Base-by-base conservation (phyloP, 2,888 invertebrate species). In the Pedicia rivosa region DNA sequence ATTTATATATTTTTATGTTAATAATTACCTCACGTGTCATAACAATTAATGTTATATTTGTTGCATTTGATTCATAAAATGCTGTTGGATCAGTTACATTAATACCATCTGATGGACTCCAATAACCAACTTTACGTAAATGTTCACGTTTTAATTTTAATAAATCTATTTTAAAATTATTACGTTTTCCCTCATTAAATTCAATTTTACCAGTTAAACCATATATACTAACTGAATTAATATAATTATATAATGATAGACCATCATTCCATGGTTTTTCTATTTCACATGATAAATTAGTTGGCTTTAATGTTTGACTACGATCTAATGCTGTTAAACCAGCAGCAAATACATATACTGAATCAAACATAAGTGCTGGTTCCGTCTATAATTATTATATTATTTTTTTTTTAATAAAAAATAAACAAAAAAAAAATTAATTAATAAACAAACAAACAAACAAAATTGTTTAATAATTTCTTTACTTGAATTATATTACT, bases 201-300 rank as follows among this genome's bases (percentile, higher is more conserved):
- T 83, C 77, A 35, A 92, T 74, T 24, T 75, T 78, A 1, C 94
- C 94, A 0, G 91, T 90, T 31, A 92, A 61, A 0, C 92, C 92
- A 48, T 81, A 78, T 29, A 84, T 49, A 63, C 68, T 63, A 60
- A 78, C 79, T 24, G 78, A 66, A 56, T 75, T 77, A 45, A 81
- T 72, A 54, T 78, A 78, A 57, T 80, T 79, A 57, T 78, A 76
- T 9, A 81, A 64, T 1, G 75, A 72, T 28, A 76, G 64, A 7
- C 88, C 88, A 47, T 83, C 81, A 37, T 68, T 67, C 83, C 87
- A 84, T 0, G 80, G 78, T 30, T 70, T 63, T 43, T 83, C 86
- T 4, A 68, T 67, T 34, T 86, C 84, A 51, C 88, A 88, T 4
- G 84, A 82, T n/a, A 82, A 66, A 60, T 87, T 87, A 31, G 71